Evolutionary conservation across 1,140 invertebrate genomes (phyloP), one percentile per base, ranked within the genome.

Genomic region (Ptiloglossa arizonensis): DNA sequence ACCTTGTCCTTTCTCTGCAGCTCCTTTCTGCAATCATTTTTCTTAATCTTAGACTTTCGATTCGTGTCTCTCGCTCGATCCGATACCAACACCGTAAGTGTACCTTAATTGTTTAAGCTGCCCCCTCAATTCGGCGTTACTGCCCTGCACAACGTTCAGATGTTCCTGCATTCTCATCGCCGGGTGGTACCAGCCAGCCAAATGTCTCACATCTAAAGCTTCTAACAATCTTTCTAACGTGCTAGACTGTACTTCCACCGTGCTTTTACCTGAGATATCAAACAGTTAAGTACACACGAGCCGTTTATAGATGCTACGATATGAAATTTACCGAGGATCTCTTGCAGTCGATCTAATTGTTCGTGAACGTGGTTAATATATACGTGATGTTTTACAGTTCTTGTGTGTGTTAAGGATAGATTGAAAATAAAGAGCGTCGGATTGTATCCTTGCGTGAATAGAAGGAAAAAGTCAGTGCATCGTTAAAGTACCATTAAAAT

Each of bases 111-210:
- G 81, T 54, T 92, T 90, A 32, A 94, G 77, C 76, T 95, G 94
- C 59, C 93, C 92, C 69, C 94, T 85, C 6, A 95, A 87, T 81
- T 94, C 93, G 3, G 91, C 83, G 88, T 95, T 95, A 38, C 93
- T 93, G 5, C 95, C 95, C 88, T 95, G 92, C 8, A 94, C 79
- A 70, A 94, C 93, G 89, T 95, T 94, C 2, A 96, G 86, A 87
- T 95, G 95, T 74, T 95, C 94, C 78, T 96, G 94, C 15, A 96
- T 93, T 83, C 95, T 91, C 95, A 96, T 96, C 3, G 95, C 95
- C 22, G 96, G 95, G 83, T 96, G 95, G 87, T 96, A 96, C 95
- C 96, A 96, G 11, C 96, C 95, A 50, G 95, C 94, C 19, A 95
- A 90, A 87, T 95, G 95, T 50, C 95, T 92, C 1, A 94, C 94